Percentiles rank a stretch among this genome's conserved stretches.
Conservation (phyloP, 1,140 invertebrate genomes). For the Bombus sylvicola region DNA sequence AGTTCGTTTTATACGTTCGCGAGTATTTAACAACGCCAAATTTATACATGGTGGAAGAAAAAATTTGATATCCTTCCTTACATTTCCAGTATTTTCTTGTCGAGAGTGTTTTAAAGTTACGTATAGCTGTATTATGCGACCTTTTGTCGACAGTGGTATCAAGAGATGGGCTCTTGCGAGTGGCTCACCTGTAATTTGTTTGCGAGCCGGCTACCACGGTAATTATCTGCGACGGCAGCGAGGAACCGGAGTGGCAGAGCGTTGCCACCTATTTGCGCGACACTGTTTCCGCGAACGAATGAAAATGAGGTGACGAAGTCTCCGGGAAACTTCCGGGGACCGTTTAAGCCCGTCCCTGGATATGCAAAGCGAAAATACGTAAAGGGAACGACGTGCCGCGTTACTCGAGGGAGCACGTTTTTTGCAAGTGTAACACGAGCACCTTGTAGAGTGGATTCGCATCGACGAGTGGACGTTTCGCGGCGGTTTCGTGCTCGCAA, state of each 20-base stretch:
- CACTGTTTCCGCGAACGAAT: conserved; percentile 49
- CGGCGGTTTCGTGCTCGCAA: background rate
- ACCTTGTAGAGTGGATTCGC: background rate
- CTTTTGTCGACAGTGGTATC: background rate
- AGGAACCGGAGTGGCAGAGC: conserved; percentile 10
- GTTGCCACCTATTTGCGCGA: conserved; percentile 35
- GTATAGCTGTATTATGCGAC: background rate
- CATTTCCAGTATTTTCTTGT: background rate
- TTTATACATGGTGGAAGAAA: background rate
- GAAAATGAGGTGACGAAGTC: conserved; percentile 43
- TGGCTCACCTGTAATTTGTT: conserved; percentile 44
- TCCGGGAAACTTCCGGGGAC: conserved; percentile 28
- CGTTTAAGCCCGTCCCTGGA: conserved; percentile 17
- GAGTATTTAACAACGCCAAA: background rate
- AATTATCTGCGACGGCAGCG: conserved; percentile 32
- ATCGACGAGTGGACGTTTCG: background rate
- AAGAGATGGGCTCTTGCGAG: conserved; percentile 1
- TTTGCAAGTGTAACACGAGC: conserved; percentile 25
- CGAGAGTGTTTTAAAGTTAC: background rate
- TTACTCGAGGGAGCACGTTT: conserved; percentile 10
- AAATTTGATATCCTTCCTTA: background rate
- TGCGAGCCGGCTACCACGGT: conserved; percentile 16
- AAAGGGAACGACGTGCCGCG: background rate
- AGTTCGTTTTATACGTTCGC: background rate
- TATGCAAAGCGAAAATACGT: conserved; percentile 29